Percentiles rank a stretch among this genome's conserved stretches.
Evolutionary conservation across 1,140 invertebrate genomes (phyloP).

Genomic region (Battus philenor): DNA sequence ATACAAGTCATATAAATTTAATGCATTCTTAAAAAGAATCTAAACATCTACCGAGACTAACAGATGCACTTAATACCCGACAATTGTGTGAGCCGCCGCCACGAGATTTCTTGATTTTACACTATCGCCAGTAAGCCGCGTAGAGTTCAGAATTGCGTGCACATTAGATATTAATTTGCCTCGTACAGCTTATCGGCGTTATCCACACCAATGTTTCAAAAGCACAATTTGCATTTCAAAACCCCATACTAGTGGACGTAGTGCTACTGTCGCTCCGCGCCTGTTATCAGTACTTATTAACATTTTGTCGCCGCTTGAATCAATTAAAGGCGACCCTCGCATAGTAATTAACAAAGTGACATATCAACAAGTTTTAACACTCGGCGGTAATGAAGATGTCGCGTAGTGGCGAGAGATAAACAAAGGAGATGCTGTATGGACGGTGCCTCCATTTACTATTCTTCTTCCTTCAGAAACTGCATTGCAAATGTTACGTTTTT

Average conservation of each 20-base stretch:
- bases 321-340: conserved; percentile 57
- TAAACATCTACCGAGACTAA: conserved; percentile 15
- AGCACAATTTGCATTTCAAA: conserved; percentile 63
- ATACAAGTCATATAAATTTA: conserved; percentile 16
- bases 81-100: background rate
- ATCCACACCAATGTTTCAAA: conserved; percentile 50
- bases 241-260: conserved; percentile 32
- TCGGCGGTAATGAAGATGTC: conserved; percentile 66
- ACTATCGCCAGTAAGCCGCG: conserved; percentile 4
- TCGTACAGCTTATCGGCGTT: conserved; percentile 37
- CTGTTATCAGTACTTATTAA: conserved; percentile 61
- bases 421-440: conserved; percentile 23
- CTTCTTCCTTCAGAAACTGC: too few species aligned
- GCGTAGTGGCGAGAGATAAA: conserved; percentile 41
- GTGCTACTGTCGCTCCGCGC: conserved; percentile 29
- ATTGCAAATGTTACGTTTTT: too few species aligned
- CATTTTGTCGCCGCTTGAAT: conserved; percentile 67
- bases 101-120: background rate
- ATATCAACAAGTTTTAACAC: conserved; percentile 71
- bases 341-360: conserved; percentile 69
- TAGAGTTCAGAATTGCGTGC: conserved; percentile 46
- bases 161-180: conserved; percentile 42
- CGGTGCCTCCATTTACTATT: too few species aligned
- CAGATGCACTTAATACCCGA: conserved; percentile 17
- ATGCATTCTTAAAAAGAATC: conserved; percentile 14